phyloP scores from a whole-genome alignment of 2,797 vertebrate species.

The Acrossocheilus fasciatus region DNA sequence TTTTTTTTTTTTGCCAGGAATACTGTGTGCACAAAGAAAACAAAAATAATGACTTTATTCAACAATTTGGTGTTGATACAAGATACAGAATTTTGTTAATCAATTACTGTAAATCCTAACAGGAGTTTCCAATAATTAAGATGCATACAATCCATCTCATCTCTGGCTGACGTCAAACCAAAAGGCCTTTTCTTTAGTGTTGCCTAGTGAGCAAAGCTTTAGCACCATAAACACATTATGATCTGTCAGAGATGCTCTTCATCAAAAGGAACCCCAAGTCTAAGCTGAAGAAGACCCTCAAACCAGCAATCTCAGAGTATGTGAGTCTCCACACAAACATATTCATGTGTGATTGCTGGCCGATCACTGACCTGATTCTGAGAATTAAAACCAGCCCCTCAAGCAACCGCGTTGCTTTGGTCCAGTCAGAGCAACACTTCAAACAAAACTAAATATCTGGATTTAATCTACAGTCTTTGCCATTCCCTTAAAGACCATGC shows the following conservation, averaged over 20 bases:
- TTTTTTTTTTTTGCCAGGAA: too few species aligned
- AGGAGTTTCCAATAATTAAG: conserved; percentile 19
- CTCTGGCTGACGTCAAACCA: not conserved
- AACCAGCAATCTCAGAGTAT: conserved; percentile 28
- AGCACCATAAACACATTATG: not conserved
- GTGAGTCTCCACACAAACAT: conserved; percentile 23
- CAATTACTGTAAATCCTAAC: not conserved
- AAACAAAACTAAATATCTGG: conserved; percentile 60
- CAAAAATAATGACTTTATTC: too few species aligned
- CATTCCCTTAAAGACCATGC: conserved; percentile 43
- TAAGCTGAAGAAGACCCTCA: not conserved
- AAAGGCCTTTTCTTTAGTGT: not conserved
- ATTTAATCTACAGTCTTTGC: conserved; percentile 52
- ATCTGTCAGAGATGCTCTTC: conserved; percentile 13
- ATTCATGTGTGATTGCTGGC: conserved; percentile 50
- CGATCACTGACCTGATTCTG: conserved; percentile 55
- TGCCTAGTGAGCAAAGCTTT: not conserved
- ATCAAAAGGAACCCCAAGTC: not conserved
- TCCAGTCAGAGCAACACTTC: conserved; percentile 50
- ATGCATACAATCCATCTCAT: not conserved
- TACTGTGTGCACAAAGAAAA: too few species aligned
- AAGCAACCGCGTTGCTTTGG: conserved; percentile 55
- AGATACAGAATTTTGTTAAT: not conserved
- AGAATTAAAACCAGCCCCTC: conserved; percentile 69
- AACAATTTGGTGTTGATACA: not conserved